A percentile compares a stretch with the other conserved stretches of the same genome.
Conservation (phyloP, 2,113 vertebrate genomes). For the Phaethon lepturus region DNA sequence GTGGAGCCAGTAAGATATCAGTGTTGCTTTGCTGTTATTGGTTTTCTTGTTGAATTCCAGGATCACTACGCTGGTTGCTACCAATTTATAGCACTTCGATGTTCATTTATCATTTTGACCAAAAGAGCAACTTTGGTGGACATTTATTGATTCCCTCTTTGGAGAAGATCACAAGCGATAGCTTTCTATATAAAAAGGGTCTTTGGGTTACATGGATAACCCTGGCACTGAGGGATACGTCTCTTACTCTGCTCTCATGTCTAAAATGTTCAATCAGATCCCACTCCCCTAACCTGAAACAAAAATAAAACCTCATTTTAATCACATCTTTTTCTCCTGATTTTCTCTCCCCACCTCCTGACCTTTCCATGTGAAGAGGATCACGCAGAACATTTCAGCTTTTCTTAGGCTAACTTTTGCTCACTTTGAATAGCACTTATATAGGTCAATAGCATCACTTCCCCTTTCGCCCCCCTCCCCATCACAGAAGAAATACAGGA, state of each 20-base stretch:
- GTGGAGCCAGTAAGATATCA: background rate
- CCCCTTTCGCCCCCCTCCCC: constrained; percentile 46
- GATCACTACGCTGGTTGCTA: background rate
- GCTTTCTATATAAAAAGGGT: constrained; percentile 63
- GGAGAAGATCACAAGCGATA: constrained; percentile 62
- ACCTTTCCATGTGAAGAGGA: constrained; percentile 67
- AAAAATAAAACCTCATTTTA: constrained; percentile 72
- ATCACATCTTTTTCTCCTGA: constrained; percentile 63
- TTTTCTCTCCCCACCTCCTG: constrained; percentile 67
- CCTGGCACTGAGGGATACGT: constrained; percentile 21
- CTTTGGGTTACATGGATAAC: constrained; percentile 53
- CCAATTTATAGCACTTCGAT: constrained; percentile 35
- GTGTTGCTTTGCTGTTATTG: background rate
- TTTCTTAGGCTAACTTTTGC: constrained; percentile 71
- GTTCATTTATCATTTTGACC: constrained; percentile 66
- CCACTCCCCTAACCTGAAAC: constrained; percentile 59
- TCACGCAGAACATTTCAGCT: constrained; percentile 66
- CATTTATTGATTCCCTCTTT: constrained; percentile 63
- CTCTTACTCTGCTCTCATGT: constrained; percentile 38
- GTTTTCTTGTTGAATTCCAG: constrained; percentile 42
- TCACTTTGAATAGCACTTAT: constrained; percentile 72
- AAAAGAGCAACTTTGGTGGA: constrained; percentile 57
- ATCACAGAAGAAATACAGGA: constrained; percentile 33
- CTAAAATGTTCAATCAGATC: constrained; percentile 50
- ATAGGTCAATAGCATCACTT: constrained; percentile 71